Evolutionary conservation across 2,888 invertebrate species (phyloP), one percentile per base, ranked within the genome.

Genomic region (Teleiodes luculella): DNA sequence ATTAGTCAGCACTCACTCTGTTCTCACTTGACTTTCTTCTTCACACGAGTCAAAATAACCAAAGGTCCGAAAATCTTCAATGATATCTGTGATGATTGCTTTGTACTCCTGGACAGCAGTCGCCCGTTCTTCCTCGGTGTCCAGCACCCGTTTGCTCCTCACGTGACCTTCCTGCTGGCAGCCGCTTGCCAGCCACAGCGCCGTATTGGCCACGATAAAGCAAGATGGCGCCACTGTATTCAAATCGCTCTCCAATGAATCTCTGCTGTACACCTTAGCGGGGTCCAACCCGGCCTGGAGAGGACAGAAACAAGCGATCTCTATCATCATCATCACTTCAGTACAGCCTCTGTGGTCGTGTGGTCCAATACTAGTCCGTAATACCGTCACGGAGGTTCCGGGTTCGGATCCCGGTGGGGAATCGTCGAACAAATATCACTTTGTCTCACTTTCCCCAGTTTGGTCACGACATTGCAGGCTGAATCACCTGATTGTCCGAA

Each of bases 91-190:
- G 16, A 88, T 68, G 28, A 74, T 70, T 16, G 56, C 59, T 60
- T 67, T 85, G 60, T 85, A 88, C 47, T 63, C 66, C 3, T 68
- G 56, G 3, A 66, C 62, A 37, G 86, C 86, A 6, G 52, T 51
- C 3, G 64, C 54, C 55, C 71, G 78, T 53, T 86, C 83, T 53
- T 72, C 70, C 1, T 65, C 60, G 2, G 76, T 80, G 0, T 54
- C 63, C 41, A 62, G 76, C 20, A 77, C 57, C 4, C 63, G 60
- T 60, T 83, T 88, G 58, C 87, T 88, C 46, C 72, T 74, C 0
- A 88, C 82, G 74, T 86, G 83, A 0, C 88, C 89, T 54, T 83
- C 87, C 63, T 82, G 70, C 60, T 88, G 88, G 35, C 87, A 61
- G 0, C 88, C 88, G 60, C 72, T 77, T 1, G 72, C 73, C 0